Conservation (phyloP, 2,797 vertebrate genomes). For the Eulemur mongoz region DNA sequence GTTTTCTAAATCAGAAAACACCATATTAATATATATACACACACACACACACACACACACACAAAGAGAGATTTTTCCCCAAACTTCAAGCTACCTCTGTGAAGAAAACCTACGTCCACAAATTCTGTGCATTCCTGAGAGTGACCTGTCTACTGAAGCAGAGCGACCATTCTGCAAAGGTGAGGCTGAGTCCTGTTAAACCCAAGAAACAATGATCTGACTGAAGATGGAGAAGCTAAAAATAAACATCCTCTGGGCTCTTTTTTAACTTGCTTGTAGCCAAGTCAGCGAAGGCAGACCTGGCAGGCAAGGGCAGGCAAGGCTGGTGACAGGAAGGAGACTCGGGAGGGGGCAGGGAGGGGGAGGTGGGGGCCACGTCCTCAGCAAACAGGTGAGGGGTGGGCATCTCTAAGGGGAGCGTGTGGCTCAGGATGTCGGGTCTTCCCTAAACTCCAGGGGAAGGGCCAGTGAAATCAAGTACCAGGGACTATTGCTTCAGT, state of each 20-base stretch:
- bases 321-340: background rate
- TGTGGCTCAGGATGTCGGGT: background rate
- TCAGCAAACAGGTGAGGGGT: background rate
- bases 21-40: background rate
- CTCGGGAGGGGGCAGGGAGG: background rate
- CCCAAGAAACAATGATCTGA: slow-evolving; percentile 4
- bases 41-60: too few relatives aligned
- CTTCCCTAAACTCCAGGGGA: background rate
- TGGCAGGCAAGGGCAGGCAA: background rate
- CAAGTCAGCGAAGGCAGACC: background rate
- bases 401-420: background rate
- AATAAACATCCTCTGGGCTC: slow-evolving; percentile 36
- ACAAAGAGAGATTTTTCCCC: background rate
- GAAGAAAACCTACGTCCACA: background rate
- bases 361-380: background rate
- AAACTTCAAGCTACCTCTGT: background rate
- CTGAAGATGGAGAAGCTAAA: slow-evolving; percentile 17
- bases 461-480: background rate
- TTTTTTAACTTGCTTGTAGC: background rate
- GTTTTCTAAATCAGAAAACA: background rate
- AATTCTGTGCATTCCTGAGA: background rate
- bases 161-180: background rate
- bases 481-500: background rate
- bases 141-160: background rate
- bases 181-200: background rate